Percentiles rank a stretch among this genome's conserved stretches.
phyloP scores from a whole-genome alignment of 2,797 vertebrate genomes.

The Molossus alvarezi region DNA sequence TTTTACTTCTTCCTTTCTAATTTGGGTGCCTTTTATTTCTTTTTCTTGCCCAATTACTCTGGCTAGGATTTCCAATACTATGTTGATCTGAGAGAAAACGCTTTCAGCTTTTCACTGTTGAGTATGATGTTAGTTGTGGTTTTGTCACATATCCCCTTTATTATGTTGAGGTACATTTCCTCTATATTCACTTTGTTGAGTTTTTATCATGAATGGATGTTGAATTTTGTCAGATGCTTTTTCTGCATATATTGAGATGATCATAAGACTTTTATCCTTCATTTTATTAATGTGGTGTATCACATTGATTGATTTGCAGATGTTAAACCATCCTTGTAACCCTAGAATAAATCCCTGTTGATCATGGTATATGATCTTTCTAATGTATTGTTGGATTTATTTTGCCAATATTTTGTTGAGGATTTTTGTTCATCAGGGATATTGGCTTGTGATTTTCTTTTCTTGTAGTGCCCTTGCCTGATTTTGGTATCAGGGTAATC shows the following conservation, averaged over 20 bases:
- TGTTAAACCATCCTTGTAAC: background rate
- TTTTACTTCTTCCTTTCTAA: constrained; percentile 4
- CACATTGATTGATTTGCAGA: background rate
- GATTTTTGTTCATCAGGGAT: background rate
- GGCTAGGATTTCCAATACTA: background rate
- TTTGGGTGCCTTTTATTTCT: constrained; percentile 6
- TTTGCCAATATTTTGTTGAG: constrained; percentile 12
- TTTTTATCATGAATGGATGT: background rate
- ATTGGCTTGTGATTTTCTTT: constrained; percentile 25
- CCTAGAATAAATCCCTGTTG: background rate
- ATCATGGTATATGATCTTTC: background rate
- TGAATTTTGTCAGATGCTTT: background rate
- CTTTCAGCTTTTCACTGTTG: background rate
- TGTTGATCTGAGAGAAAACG: background rate
- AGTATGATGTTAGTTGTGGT: background rate
- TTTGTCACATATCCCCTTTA: background rate
- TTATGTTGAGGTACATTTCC: background rate
- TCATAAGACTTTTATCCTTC: background rate
- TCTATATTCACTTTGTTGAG: background rate
- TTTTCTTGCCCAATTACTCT: constrained; percentile 35
- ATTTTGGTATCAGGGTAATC: background rate
- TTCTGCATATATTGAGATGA: background rate
- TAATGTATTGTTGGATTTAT: background rate
- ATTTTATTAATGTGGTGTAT: background rate
- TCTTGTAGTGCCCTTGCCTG: background rate